Evolutionary conservation across 2,797 vertebrate species (phyloP), one percentile per base, ranked within the genome.

Genomic region (Brachymystax lenok): DNA sequence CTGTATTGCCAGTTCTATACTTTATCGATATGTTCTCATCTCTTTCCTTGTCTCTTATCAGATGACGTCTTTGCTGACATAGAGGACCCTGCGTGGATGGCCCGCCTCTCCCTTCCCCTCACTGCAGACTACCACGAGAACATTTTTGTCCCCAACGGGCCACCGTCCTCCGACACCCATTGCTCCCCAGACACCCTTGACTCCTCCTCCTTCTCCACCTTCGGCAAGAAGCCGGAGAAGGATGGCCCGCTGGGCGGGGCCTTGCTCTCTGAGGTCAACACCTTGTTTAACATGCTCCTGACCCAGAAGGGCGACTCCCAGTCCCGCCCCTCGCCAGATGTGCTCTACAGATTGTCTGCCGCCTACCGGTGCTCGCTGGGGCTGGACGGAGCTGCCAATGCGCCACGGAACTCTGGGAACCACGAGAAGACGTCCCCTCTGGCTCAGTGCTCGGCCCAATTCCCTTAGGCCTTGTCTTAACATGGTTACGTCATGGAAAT

Each of bases 241-340:
- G 93, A 93, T 52, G 90, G 89, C 0, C 88, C 90, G 1, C 87
- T 98, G 85, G 95, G 95, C 46, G 96, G 95, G 78, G 93, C 95
- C 1, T 94, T 99, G 79, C 91, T 99, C 24, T 97, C 96, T 0
- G 97, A 99, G 90, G 98, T 99, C 92, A 98, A 96, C 92, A 96
- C 95, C 0, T 93, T 99, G 82, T 94, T 99, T 2, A 96, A 99
- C 88, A 95, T 97, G 95, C 92, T 98, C 80, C 90, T 98, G 92
- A 95, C 94, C 0, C 97, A 97, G 91, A 97, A 96, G 86, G 93
- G 90, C 0, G 93, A 95, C 13, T 89, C 87, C 69, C 96, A 96
- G 4, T 74, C 91, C 0, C 93, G 95, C 73, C 90, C 93, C 0
- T 90, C 93, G 0, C 90, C 95, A 0, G 96, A 96, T 21, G 92